A percentile compares a stretch with the other conserved stretches of the same genome.
Conservation (phyloP, 2,888 invertebrate species). For the Campoplex capitator region DNA sequence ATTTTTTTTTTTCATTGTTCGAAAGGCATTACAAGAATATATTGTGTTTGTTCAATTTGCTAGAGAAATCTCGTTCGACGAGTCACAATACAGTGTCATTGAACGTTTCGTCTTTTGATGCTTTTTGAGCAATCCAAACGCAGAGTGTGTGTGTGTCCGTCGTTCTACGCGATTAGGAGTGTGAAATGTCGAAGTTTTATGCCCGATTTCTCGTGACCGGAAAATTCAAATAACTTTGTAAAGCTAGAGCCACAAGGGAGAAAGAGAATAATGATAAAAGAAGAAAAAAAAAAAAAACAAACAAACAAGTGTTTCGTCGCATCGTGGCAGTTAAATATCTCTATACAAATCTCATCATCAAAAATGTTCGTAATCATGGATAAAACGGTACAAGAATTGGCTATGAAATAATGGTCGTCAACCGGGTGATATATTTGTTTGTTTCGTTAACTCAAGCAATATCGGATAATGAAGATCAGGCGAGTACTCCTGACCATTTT, state of each 20-base stretch:
- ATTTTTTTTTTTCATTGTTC: constrained; percentile 3
- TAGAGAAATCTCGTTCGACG: neutral
- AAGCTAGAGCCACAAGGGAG: neutral
- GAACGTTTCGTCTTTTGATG: constrained; percentile 50
- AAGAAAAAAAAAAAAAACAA: neutral
- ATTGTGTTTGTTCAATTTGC: neutral
- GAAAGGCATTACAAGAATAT: neutral
- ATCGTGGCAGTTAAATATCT: constrained; percentile 39
- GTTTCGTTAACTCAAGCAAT: constrained; percentile 88
- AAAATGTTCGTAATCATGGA: constrained; percentile 15
- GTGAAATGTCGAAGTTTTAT: neutral
- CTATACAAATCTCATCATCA: constrained; percentile 1
- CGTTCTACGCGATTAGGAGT: neutral
- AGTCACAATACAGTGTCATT: neutral
- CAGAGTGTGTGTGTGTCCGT: neutral
- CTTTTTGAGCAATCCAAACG: constrained; percentile 5
- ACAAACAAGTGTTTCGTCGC: constrained; percentile 32
- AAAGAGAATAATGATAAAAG: neutral
- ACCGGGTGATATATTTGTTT: constrained; percentile 77
- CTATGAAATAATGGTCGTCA: constrained; percentile 69
- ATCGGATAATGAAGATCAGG: constrained; percentile 91
- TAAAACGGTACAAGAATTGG: constrained; percentile 24
- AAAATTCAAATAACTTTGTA: neutral
- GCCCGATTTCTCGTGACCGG: neutral
- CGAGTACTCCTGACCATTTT: constrained; percentile 87